Percentiles rank a stretch among this genome's conserved stretches.
These are phyloP conservation scores for Falco cherrug DNA, from an alignment of 2,797 vertebrate species.

Conservation along the genomic window DNA sequence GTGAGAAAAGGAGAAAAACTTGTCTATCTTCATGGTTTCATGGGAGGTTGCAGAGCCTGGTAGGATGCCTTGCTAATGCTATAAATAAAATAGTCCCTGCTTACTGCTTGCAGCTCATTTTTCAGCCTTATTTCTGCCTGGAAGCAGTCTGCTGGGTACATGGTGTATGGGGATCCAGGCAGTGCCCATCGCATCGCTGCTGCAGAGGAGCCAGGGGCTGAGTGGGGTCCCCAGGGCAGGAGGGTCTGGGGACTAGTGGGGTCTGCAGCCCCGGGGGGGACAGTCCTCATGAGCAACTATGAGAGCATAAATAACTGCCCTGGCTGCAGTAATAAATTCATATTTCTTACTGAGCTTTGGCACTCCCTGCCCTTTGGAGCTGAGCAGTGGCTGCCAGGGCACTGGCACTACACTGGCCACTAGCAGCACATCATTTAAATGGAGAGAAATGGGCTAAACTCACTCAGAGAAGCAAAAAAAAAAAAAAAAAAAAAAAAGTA, in stretches of 20 bases:
- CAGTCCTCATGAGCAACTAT: background rate
- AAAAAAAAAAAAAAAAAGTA: too few species aligned
- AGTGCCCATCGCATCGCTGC: rapidly evolving
- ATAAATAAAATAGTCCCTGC: background rate
- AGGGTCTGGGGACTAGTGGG: background rate
- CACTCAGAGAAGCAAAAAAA: rapidly evolving
- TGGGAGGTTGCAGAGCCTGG: background rate
- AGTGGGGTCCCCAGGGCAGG: background rate
- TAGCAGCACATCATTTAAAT: rapidly evolving
- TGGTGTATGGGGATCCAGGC: rapidly evolving
- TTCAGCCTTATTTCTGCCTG: background rate
- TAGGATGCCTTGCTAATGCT: too few species aligned
- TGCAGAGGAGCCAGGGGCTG: background rate
- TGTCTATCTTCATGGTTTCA: background rate
- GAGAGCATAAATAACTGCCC: rapidly evolving
- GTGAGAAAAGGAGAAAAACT: background rate
- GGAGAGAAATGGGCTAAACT: rapidly evolving
- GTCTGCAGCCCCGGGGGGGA: background rate
- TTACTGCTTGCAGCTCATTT: background rate
- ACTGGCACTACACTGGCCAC: rapidly evolving
- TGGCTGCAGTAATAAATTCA: rapidly evolving
- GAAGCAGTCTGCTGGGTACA: background rate
- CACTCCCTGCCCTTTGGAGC: background rate
- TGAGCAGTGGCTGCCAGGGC: rapidly evolving
- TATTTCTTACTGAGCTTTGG: background rate